Evolutionary conservation across 1,140 invertebrate species (phyloP).

Genomic region (Zophobas atratus): DNA sequence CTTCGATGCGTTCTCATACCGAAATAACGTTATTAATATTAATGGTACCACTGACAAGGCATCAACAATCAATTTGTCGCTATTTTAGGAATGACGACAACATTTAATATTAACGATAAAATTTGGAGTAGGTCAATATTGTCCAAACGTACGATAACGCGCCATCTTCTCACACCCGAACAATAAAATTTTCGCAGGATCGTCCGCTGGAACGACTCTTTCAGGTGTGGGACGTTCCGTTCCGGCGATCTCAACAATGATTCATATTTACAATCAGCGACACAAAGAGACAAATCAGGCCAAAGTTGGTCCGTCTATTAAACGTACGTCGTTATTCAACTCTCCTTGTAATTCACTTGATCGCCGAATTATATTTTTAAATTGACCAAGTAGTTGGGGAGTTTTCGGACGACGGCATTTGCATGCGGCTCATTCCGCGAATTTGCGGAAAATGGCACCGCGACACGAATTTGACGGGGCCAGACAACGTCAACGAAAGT

Average conservation of each 20-base stretch:
- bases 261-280: conserved; percentile 3
- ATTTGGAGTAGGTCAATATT: conserved; percentile 10
- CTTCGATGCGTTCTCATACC: too few species aligned
- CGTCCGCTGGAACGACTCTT: neutral
- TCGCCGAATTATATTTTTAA: conserved; percentile 28
- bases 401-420: neutral
- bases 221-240: conserved; percentile 20
- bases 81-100: conserved; percentile 2
- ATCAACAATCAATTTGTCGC: neutral
- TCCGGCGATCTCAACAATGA: conserved; percentile 6
- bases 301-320: conserved; percentile 30
- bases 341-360: conserved; percentile 29
- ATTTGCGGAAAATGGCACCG: too few species aligned
- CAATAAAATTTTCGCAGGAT: neutral
- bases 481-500: too few species aligned
- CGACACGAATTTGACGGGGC: too few species aligned
- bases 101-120: neutral
- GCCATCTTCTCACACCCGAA: neutral
- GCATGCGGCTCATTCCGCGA: too few species aligned
- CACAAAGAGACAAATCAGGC: conserved; percentile 35
- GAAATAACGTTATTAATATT: neutral
- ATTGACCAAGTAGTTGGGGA: conserved; percentile 12
- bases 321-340: conserved; percentile 9
- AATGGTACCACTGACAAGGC: neutral
- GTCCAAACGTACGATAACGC: neutral